These are phyloP conservation scores for Prunella fulvescens DNA, from an alignment of 2,113 vertebrate genomes.

Conservation along the genomic window DNA sequence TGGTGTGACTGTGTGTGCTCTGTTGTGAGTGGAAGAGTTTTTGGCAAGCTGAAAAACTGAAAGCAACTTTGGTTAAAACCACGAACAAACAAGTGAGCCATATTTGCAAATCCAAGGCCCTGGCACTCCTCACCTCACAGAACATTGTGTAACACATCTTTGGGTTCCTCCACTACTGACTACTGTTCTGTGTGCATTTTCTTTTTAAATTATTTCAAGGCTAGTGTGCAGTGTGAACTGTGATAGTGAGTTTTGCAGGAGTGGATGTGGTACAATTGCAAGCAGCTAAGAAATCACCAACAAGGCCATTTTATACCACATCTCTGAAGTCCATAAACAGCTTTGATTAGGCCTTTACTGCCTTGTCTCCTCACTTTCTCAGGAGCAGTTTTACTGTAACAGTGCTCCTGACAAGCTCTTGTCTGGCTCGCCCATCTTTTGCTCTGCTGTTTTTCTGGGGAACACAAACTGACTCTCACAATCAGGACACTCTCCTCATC, in stretches of 20 bases:
- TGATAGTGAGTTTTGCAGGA: not conserved
- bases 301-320: fast-evolving
- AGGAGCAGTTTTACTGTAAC: not conserved
- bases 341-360: not conserved
- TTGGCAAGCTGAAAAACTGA: conserved; percentile 1
- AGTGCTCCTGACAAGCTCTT: not conserved
- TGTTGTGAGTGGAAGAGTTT: not conserved
- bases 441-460: not conserved
- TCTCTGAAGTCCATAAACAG: not conserved
- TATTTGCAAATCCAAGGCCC: not conserved
- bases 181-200: not conserved
- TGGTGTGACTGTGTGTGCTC: not conserved
- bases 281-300: not conserved
- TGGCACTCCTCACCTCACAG: not conserved
- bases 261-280: not conserved
- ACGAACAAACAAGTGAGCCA: not conserved
- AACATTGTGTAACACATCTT: not conserved
- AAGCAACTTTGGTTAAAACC: conserved; percentile 36
- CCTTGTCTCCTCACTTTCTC: not conserved
- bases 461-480: not conserved
- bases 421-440: not conserved
- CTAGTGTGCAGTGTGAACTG: not conserved
- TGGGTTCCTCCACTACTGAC: not conserved
- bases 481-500: not conserved
- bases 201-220: not conserved